Evolutionary conservation across 2,888 invertebrate genomes (phyloP), one percentile per base, ranked within the genome.

Genomic region (Geophilus truncorum): DNA sequence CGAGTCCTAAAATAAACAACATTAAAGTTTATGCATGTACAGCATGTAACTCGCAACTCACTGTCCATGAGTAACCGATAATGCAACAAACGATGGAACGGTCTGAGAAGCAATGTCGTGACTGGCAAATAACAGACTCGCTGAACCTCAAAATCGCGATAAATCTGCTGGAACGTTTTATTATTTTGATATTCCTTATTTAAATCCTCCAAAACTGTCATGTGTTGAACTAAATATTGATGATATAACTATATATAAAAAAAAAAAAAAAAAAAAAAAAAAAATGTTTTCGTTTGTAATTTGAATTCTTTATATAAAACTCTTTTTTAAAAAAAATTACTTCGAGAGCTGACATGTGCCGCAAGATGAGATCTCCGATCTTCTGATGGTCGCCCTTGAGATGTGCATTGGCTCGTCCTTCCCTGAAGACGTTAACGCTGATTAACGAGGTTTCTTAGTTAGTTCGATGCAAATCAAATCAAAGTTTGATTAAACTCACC

Each of bases 41-140:
- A 75, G 1, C 23, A 10, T 18, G 21, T 51, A n/a, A n/a, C n/a
- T n/a, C n/a, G n/a, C 15, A 21, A 40, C 92, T 89, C 88, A 93
- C 94, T 90, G 87, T 93, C 92, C 82, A 95, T 88, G 85, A 94
- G 88, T 85, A 90, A 89, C 86, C 92, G 91, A 88, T 96, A 95
- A 86, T 96, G 95, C 81, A 95, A 89, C 83, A 96, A 89, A 80
- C 97, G 90, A 87, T 93, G 92, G n/a, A 95, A 90, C 12, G 95
- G 94, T 86, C 94, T 93, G 81, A 94, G 88, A 34, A 96, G 90
- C 85, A 96, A 92, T 82, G 93, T 92, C 77, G 93, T 92, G 80
- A 96, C 90, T 1, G 94, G 96, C 83, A 97, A 89, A 86, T 95
- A 95, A 87, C 95, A 95, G 78, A 93, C 91, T 88, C 93, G 94